Evolutionary conservation across 2,888 invertebrate genomes (phyloP).

Genomic region (Seira ritae): DNA sequence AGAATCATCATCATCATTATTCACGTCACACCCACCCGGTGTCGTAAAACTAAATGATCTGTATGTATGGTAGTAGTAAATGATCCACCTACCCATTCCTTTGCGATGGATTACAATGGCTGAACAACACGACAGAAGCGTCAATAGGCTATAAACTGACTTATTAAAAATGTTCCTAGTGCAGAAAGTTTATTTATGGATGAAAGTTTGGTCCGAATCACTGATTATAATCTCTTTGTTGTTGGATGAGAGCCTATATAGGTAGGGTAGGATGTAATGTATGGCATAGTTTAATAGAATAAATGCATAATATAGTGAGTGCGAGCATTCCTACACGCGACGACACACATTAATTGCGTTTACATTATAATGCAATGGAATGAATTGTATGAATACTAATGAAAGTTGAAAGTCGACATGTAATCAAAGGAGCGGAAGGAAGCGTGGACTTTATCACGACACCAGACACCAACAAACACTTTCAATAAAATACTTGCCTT

Average conservation of each 20-base stretch:
- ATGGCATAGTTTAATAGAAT: no score
- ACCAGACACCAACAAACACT: not conserved
- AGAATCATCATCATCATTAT: constrained; percentile 20
- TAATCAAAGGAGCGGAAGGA: constrained; percentile 7
- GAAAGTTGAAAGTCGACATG: not conserved
- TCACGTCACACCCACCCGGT: constrained; percentile 43
- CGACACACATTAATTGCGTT: not conserved
- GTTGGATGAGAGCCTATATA: no score
- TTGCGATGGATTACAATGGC: not conserved
- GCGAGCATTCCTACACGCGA: not conserved
- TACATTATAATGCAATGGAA: not conserved
- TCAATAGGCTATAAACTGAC: not conserved
- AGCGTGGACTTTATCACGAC: not conserved
- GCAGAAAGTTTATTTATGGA: not conserved
- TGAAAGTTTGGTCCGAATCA: constrained; percentile 5
- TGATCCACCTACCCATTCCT: not conserved
- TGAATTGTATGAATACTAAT: not conserved
- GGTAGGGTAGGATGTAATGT: no score
- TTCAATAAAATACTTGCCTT: not conserved
- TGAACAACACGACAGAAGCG: not conserved
- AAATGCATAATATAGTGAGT: no score
- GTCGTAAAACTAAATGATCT: constrained; percentile 49
- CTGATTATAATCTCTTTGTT: not conserved
- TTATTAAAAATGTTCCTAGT: not conserved
- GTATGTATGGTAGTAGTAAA: constrained; percentile 20